Evolutionary conservation across 2,888 invertebrate genomes (phyloP), one percentile per base, ranked within the genome.

Genomic region (Chrysodeixis includens): DNA sequence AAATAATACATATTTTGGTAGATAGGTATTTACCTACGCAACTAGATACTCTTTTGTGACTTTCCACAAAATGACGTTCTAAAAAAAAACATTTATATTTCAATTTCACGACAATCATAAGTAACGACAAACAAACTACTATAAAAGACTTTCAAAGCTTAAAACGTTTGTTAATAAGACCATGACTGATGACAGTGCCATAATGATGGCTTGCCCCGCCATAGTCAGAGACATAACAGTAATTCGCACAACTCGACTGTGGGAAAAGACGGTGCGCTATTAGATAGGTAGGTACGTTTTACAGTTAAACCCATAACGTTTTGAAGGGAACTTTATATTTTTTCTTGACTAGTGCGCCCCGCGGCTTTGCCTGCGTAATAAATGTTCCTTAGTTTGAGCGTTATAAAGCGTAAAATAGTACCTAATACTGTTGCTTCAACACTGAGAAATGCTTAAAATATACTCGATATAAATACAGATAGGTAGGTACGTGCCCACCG

Each of bases 171-270:
- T 14, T 58, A 63, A 14, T 69, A 20, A 44, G 44, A 22, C 54
- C 56, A n/a, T 71, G 57, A 52, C 60, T 60, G 32, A n/a, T 71
- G 57, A 52, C 60, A 65, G 32, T 53, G 46, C 12, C 51, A 8
- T 57, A 56, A 66, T 52, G 65, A 66, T 80, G 70, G 30, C 63
- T 30, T 63, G 5, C 16, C 69, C 22, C 10, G 44, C 58, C 51
- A 61, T 16, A 22, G 51, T 52, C 30, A 58, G 20, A 52, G 9
- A 54, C 56, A 55, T 51, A 26, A 56, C 44, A 40, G 55, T 62
- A 46, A 56, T 71, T 66, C 16, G 40, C 56, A 30, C 10, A 54
- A n/a, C 52, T 66, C 22, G 40, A 56, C 30, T 59, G 51, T 58
- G 66, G 52, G 35, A 71, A 62, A 46, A 18, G 35, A 54, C 53